phyloP scores from a whole-genome alignment of 2,888 invertebrate genomes.

The Ophion obscuratus region DNA sequence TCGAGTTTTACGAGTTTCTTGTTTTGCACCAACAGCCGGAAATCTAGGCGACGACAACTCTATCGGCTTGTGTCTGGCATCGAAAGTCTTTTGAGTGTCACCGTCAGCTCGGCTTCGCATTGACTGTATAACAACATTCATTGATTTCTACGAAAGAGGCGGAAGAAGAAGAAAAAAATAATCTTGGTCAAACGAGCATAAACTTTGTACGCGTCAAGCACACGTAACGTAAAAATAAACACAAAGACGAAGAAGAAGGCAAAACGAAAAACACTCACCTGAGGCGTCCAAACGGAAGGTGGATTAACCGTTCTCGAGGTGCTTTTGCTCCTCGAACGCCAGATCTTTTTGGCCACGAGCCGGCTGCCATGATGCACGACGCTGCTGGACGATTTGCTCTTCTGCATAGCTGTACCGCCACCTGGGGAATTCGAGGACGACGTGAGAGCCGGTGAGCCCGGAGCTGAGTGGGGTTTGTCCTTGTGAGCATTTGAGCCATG shows the following conservation, averaged over 20 bases:
- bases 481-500: slow-evolving; percentile 85
- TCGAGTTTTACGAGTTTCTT: slow-evolving; percentile 46
- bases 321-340: slow-evolving; percentile 93
- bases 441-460: slow-evolving; percentile 85
- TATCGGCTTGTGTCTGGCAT: slow-evolving; percentile 33
- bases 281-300: slow-evolving; percentile 92
- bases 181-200: slow-evolving; percentile 26
- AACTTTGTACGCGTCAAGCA: slow-evolving; percentile 6
- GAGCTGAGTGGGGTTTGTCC: slow-evolving; percentile 85
- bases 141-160: slow-evolving; percentile 19
- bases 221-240: slow-evolving; percentile 40
- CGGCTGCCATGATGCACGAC: slow-evolving; percentile 90
- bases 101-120: slow-evolving; percentile 31
- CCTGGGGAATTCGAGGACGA: slow-evolving; percentile 84
- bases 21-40: slow-evolving; percentile 28
- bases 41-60: slow-evolving; percentile 37
- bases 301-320: slow-evolving; percentile 88
- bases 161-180: not conserved
- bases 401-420: slow-evolving; percentile 92
- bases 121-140: slow-evolving; percentile 27
- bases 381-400: slow-evolving; percentile 94
- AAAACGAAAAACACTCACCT: slow-evolving; percentile 87
- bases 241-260: slow-evolving; percentile 7
- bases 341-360: slow-evolving; percentile 93
- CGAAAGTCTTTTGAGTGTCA: slow-evolving; percentile 38